Conservation (phyloP, 92 coral and sea anemone genomes). For the Epizoanthus stellaris region DNA sequence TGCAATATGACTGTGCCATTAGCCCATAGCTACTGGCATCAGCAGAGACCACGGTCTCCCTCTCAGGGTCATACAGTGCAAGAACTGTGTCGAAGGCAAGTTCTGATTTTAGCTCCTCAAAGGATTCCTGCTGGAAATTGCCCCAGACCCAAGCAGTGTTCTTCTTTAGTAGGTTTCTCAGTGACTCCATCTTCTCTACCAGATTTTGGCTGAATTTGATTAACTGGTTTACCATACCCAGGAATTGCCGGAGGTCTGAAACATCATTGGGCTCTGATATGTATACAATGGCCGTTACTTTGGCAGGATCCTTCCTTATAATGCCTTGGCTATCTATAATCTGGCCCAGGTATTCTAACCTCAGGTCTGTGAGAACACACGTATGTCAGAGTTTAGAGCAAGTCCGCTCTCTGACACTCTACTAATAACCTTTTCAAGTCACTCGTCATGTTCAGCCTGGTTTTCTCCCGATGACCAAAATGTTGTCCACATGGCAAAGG, state of each 20-base stretch:
- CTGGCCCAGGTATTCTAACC: conserved; percentile 53
- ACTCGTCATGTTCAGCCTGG: conserved; percentile 61
- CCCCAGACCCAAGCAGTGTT: no score
- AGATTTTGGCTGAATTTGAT: neutral
- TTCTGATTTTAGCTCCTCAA: no score
- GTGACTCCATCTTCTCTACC: neutral
- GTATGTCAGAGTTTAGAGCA: no score
- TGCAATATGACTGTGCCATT: no score
- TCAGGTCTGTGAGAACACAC: no score
- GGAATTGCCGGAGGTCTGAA: conserved; percentile 56
- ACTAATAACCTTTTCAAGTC: conserved; percentile 37
- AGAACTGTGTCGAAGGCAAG: no score
- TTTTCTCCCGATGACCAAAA: conserved; percentile 55
- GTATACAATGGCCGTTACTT: no score
- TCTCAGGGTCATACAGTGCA: no score
- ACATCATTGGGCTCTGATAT: no score
- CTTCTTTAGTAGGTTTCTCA: neutral
- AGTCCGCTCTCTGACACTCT: conserved; percentile 52
- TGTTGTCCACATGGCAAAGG: conserved; percentile 59
- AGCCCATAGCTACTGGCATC: no score
- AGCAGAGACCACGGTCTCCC: no score
- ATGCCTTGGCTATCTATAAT: conserved; percentile 50
- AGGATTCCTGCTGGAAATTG: no score
- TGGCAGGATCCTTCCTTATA: conserved; percentile 59
- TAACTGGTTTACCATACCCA: conserved; percentile 53